phyloP scores from a whole-genome alignment of 2,113 vertebrate genomes.

The Laticauda colubrina region DNA sequence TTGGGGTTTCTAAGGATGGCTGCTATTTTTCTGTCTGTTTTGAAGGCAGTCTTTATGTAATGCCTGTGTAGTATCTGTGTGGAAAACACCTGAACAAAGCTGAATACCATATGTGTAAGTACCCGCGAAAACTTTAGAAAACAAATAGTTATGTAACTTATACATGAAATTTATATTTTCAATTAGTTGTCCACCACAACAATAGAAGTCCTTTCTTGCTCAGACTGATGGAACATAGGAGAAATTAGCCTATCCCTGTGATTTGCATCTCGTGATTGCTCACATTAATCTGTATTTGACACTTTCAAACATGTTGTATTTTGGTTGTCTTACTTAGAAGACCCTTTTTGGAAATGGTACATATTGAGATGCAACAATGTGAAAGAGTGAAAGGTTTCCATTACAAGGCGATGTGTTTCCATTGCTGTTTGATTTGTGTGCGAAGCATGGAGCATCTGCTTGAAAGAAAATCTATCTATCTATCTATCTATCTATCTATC shows the following conservation, averaged over 20 bases:
- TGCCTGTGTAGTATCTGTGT: no score
- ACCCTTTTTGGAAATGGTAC: not conserved
- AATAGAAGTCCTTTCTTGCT: not conserved
- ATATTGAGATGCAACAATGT: not conserved
- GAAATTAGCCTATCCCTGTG: not conserved
- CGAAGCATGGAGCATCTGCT: not conserved
- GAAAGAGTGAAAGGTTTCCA: not conserved
- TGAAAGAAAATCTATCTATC: not conserved
- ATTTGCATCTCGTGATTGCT: not conserved
- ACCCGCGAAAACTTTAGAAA: no score
- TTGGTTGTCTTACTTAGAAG: not conserved
- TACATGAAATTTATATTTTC: not conserved
- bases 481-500: no score
- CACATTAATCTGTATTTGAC: not conserved
- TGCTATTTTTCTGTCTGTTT: no score
- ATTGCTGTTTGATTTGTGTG: not conserved
- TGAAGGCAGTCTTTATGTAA: no score
- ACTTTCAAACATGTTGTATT: not conserved
- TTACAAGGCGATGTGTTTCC: not conserved
- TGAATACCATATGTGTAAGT: not conserved
- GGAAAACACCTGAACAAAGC: no score
- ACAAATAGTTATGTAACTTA: not conserved
- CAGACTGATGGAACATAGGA: not conserved
- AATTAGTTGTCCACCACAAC: not conserved
- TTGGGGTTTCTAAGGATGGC: no score